phyloP scores from a whole-genome alignment of 2,797 vertebrate species.

The Heliangelus exortis region DNA sequence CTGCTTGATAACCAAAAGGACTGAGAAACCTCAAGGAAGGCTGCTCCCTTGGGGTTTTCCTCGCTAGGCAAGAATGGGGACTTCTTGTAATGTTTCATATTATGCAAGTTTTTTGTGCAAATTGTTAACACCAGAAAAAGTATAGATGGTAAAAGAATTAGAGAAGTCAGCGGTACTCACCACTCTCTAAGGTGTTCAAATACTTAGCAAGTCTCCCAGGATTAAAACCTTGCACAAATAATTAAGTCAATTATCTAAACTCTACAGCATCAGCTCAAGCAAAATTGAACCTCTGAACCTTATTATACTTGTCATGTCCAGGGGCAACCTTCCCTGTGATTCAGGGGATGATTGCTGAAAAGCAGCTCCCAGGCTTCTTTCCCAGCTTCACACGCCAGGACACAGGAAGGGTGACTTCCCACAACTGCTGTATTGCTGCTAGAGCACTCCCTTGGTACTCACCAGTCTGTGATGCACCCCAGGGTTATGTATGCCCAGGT shows the following conservation, averaged over 20 bases:
- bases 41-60: slow-evolving; percentile 67
- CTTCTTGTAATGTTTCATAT: not conserved
- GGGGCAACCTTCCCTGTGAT: not conserved
- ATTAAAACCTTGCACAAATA: not conserved
- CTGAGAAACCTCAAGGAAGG: slow-evolving; percentile 62
- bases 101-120: not conserved
- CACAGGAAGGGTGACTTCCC: not conserved
- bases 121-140: not conserved
- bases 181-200: not conserved
- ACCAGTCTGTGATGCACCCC: not conserved
- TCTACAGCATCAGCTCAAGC: not conserved
- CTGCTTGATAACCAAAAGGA: not conserved
- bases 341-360: not conserved
- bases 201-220: not conserved
- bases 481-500: too few species aligned
- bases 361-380: not conserved
- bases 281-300: not conserved
- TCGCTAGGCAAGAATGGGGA: not conserved
- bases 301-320: not conserved
- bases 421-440: rapidly evolving
- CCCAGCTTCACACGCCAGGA: not conserved
- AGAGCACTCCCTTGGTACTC: not conserved
- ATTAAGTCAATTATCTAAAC: not conserved
- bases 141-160: not conserved
- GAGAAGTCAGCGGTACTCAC: not conserved